Base-by-base conservation (phyloP, 1,140 invertebrate species). In the Rhysida immarginata region DNA sequence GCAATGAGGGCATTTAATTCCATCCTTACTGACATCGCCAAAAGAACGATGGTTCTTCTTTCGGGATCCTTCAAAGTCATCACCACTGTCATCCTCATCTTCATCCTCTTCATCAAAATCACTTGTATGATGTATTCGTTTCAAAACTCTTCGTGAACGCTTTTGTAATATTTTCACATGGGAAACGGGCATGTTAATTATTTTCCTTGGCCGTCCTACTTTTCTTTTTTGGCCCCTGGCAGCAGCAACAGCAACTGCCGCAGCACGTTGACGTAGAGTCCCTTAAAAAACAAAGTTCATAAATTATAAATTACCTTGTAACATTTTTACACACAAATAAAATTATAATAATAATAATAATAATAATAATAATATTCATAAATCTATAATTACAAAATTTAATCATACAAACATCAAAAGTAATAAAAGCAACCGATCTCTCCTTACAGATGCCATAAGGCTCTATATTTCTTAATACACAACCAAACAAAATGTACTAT, bases 1-100 rank as follows among this genome's bases (percentile, higher is more conserved):
- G 63, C 77, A 79, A 27, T 77, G 68, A 20, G 75, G 74, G 62
- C 77, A 78, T 56, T 70, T 70, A 2, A 73, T 62, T 63, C 60
- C 70, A 58, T 62, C 68, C 65, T 54, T 50, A 55, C 55, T 18
- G 50, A 21, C 35, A 56, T 50, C 25, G 21, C 52, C 16, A 55
- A 48, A 26, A 60, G 62, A 58, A 63, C 59, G 26, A 58, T 58
- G 13, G 16, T 45, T 46, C 46, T 44, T 25, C 26, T 23, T 35
- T 24, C 55, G 46, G 27, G 18, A 21, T n/a, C 3, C 27, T 2
- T 41, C 27, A 23, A 14, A 16, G 3, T 29, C 46, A 18, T 53
- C 56, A 20, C 45, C 41, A 5, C 26, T 18, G 53, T 23, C n/a
- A 24, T 24, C 11, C 26, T 51, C 49, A 13, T 25, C 23, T 8